Evolutionary conservation across 2,797 vertebrate genomes (phyloP).

Genomic region (Periophthalmus magnuspinnatus): DNA sequence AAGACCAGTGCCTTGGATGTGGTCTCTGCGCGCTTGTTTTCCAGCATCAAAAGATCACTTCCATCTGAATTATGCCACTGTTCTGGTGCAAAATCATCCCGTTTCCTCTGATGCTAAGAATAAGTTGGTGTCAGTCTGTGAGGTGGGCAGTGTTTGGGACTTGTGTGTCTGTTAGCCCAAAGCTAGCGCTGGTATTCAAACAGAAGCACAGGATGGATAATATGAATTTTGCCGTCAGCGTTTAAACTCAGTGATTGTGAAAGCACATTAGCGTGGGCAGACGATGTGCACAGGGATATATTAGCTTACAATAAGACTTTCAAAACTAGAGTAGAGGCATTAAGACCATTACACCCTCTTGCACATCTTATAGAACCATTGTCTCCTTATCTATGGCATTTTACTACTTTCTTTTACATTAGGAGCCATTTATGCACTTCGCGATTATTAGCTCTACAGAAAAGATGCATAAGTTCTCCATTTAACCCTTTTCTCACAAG

Average conservation of each 20-base stretch:
- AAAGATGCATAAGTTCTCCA: slow-evolving; percentile 11
- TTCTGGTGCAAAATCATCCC: not conserved
- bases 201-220: slow-evolving; percentile 29
- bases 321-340: slow-evolving; percentile 22
- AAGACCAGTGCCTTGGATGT: not conserved
- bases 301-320: slow-evolving; percentile 34
- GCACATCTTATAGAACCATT: not conserved
- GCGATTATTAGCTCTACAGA: slow-evolving; percentile 22
- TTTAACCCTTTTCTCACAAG: slow-evolving; percentile 22
- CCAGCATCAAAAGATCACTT: not conserved
- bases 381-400: slow-evolving; percentile 19
- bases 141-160: slow-evolving; percentile 7
- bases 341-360: not conserved
- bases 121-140: slow-evolving; percentile 15
- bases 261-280: slow-evolving; percentile 35
- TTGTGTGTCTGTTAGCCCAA: slow-evolving; percentile 30
- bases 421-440: slow-evolving; percentile 51
- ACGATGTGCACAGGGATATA: slow-evolving; percentile 42
- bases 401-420: slow-evolving; percentile 20
- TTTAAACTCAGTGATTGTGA: slow-evolving; percentile 40
- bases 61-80: not conserved
- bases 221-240: slow-evolving; percentile 52
- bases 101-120: slow-evolving; percentile 14
- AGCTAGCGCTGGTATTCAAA: slow-evolving; percentile 55
- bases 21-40: not conserved